Evolutionary conservation across 2,888 invertebrate genomes (phyloP).

Genomic region (Leptinotarsa rubiginosa): DNA sequence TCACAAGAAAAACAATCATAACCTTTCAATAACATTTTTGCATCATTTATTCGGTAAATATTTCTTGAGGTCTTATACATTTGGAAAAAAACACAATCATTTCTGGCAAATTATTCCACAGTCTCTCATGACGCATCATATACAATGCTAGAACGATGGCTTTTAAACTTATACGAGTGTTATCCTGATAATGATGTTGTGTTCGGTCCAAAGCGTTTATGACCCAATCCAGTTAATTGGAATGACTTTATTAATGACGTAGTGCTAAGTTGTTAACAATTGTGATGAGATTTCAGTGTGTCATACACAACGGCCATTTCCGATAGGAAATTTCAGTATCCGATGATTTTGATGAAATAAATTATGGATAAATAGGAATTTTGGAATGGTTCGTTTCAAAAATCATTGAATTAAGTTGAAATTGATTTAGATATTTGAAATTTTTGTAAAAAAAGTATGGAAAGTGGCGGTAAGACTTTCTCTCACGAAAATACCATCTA

Average conservation of each 20-base stretch:
- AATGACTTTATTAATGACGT: slow-evolving; percentile 23
- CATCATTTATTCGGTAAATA: no score
- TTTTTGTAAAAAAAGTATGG: no score
- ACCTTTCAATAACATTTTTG: no score
- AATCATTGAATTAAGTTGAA: no score
- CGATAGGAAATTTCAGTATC: slow-evolving; percentile 8
- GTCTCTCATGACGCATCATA: background rate
- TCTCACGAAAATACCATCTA: no score
- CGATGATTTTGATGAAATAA: background rate
- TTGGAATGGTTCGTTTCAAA: no score
- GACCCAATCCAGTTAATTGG: slow-evolving; percentile 14
- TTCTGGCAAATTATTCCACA: background rate
- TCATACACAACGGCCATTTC: background rate
- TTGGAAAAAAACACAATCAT: background rate
- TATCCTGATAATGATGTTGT: slow-evolving; percentile 1
- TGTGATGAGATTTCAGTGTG: slow-evolving; percentile 5
- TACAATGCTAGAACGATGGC: background rate
- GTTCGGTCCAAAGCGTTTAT: slow-evolving; percentile 19
- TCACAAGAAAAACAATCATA: no score
- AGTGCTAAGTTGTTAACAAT: slow-evolving; percentile 23
- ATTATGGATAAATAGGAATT: no score
- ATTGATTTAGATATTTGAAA: no score
- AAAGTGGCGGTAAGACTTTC: no score
- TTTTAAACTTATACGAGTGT: slow-evolving; percentile 5
- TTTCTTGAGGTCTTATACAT: background rate